Evolutionary conservation across 2,113 vertebrate species (phyloP).

Genomic region (Poecile atricapillus): DNA sequence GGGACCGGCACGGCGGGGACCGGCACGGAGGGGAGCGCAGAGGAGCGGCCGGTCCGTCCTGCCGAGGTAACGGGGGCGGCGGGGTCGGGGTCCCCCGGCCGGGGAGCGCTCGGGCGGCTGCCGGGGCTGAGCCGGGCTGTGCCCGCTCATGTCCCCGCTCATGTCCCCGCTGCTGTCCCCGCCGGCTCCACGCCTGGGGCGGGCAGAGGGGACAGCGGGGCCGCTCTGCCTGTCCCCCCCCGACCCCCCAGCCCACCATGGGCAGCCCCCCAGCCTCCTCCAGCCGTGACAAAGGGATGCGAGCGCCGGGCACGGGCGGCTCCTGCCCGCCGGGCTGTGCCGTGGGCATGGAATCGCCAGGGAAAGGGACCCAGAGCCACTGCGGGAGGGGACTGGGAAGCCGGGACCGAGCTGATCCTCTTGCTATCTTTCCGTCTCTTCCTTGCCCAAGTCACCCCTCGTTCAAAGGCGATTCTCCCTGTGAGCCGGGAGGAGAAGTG

Average conservation of each 20-base stretch:
- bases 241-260: neutral
- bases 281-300: neutral
- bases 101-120: neutral
- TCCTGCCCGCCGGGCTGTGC: neutral
- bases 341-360: neutral
- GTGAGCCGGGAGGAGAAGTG: neutral
- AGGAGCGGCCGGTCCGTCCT: neutral
- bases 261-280: neutral
- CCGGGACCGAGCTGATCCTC: neutral
- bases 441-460: neutral
- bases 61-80: neutral
- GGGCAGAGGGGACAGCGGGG: neutral
- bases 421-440: neutral
- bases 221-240: neutral
- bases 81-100: neutral
- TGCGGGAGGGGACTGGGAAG: neutral
- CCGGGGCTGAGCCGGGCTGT: neutral
- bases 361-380: rapidly evolving
- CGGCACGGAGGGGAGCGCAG: too few relatives aligned
- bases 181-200: neutral
- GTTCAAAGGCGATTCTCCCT: neutral
- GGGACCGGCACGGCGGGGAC: neutral
- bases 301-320: neutral
- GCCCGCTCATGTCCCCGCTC: neutral
- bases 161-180: neutral